Base-by-base conservation (phyloP, 2,797 vertebrate species). In the Alectoris magna region DNA sequence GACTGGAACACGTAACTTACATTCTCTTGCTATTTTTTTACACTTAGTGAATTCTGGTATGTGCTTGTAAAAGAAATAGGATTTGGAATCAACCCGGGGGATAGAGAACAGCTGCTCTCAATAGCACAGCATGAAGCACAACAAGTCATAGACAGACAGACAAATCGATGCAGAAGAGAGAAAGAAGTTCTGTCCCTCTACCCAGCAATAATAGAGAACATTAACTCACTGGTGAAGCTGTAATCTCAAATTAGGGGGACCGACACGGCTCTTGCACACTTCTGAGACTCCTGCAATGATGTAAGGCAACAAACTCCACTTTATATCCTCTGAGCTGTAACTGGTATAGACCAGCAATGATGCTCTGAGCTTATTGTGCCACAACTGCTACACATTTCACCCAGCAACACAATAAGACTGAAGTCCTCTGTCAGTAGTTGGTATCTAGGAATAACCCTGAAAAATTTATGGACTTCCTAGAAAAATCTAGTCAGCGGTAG, bases 401-500 rank as follows among this genome's bases (percentile, higher is more conserved):
- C 69, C 15, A 55, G 18, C 60, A 41, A 72, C 38, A 77, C 36
- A 39, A 23, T 44, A 27, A 86, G 29, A 12, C 74, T 83, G 43
- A 13, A 55, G 21, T 72, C 27, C 59, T 66, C 64, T 67, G 26
- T 23, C 41, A 29, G 66, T 70, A 29, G 10, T 17, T 70, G 49
- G 26, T 80, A 78, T 91, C 89, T 94, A 94, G 88, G 51, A 95
- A 91, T 16, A 91, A 53, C 14, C 10, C 19, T 95, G 66, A 94
- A 96, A 95, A 69, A 94, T 96, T 89, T 53, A 96, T 85, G 70
- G 29, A 21, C 72, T 93, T 94, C 88, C 91, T 92, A 31, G 95
- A 96, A 93, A 84, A 92, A 85, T 36, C 31, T 14, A 84, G 72
- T 86, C 89, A 92, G 85, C 46, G 92, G 64, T 21, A 84, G 26